Evolutionary conservation across 2,888 invertebrate genomes (phyloP).

Genomic region (Zelleria hepariella): DNA sequence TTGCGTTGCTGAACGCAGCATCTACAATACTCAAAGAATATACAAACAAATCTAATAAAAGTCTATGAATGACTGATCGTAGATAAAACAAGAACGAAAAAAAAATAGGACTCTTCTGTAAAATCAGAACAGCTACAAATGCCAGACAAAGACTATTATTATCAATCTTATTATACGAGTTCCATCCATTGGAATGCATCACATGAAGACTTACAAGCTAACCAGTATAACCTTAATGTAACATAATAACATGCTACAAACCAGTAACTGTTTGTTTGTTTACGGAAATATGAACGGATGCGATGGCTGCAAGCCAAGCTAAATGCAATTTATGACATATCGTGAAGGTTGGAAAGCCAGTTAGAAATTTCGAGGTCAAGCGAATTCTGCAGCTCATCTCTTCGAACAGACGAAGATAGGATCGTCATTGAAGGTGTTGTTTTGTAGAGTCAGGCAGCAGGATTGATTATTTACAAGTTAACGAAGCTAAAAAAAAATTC

Average conservation of each 20-base stretch:
- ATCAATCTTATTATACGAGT: neutral
- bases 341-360: neutral
- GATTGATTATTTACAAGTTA: no score
- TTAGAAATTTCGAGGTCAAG: neutral
- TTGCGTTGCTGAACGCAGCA: no score
- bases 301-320: neutral
- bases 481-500: no score
- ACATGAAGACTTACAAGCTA: neutral
- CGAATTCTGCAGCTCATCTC: neutral
- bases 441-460: no score
- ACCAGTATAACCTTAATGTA: neutral
- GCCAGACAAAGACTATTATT: no score
- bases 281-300: neutral
- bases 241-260: neutral
- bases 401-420: neutral
- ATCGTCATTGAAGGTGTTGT: neutral
- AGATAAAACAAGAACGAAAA: no score
- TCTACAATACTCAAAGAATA: no score
- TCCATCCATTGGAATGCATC: neutral
- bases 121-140: no score
- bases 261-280: neutral
- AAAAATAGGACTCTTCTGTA: no score
- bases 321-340: neutral
- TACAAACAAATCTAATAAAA: no score
- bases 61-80: no score